phyloP scores from a whole-genome alignment of 1,140 invertebrate genomes.

The Coptotermes formosanus region DNA sequence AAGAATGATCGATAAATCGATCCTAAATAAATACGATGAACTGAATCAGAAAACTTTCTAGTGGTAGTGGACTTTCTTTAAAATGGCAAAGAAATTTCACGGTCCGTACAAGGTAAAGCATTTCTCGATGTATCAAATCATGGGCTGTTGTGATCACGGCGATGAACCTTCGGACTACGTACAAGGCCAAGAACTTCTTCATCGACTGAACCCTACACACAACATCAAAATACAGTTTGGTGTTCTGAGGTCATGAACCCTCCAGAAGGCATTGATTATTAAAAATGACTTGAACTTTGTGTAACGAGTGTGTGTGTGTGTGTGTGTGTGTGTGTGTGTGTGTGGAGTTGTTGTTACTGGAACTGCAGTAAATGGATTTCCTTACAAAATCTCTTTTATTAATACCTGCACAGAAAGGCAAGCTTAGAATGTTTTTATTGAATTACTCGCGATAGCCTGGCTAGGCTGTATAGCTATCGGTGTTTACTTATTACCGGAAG shows the following conservation, averaged over 20 bases:
- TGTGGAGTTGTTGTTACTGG: not conserved
- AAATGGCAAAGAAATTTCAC: no score
- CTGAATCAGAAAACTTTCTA: no score
- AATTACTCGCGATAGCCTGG: not conserved
- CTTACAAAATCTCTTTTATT: not conserved
- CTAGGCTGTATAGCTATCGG: not conserved
- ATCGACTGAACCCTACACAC: not conserved
- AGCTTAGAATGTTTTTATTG: not conserved
- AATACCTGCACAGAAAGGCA: not conserved
- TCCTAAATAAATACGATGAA: no score
- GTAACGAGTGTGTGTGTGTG: no score
- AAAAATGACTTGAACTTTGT: not conserved
- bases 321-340: no score
- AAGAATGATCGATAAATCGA: no score
- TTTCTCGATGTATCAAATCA: no score
- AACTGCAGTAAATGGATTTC: not conserved
- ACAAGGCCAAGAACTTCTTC: no score
- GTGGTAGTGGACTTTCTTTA: no score
- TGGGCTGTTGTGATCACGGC: no score
- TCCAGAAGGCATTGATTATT: not conserved
- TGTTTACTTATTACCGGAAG: slow-evolving; percentile 7
- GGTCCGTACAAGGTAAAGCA: no score
- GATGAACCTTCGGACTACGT: no score
- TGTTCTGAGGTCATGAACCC: not conserved
- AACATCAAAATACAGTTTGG: not conserved